Conservation (phyloP, 1,140 invertebrate genomes). For the Papilio polyxenes region DNA sequence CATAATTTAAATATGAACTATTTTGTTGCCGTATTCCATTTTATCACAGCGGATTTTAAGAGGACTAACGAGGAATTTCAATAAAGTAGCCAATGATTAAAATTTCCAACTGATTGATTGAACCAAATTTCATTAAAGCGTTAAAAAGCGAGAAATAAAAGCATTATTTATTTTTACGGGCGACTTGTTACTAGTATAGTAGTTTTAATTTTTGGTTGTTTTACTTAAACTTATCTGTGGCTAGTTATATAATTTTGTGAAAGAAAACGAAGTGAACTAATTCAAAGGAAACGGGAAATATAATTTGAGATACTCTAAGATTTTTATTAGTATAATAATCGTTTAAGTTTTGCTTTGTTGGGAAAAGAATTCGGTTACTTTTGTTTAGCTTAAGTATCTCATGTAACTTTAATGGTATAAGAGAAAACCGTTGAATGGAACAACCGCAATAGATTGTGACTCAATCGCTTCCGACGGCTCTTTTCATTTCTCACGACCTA, state of each 20-base stretch:
- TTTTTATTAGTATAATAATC: no score
- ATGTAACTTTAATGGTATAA: background rate
- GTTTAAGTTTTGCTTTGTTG: background rate
- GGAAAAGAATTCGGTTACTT: background rate
- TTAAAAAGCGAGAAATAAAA: background rate
- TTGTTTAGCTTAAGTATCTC: background rate
- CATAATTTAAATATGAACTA: background rate
- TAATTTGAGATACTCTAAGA: no score
- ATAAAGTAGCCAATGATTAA: background rate
- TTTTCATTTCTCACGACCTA: background rate
- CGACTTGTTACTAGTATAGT: background rate
- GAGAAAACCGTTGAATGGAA: background rate
- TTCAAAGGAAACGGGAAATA: background rate
- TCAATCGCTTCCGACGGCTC: conserved; percentile 3
- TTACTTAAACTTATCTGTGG: background rate
- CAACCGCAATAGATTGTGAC: background rate
- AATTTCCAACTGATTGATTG: no score
- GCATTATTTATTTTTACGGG: no score
- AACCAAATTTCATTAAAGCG: background rate
- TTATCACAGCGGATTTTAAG: background rate
- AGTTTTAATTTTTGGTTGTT: background rate
- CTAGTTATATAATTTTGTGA: background rate
- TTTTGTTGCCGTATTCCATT: background rate
- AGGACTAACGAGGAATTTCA: background rate
- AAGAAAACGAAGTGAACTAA: background rate